phyloP scores from a whole-genome alignment of 2,797 vertebrate species.

The Ciconia nigra region DNA sequence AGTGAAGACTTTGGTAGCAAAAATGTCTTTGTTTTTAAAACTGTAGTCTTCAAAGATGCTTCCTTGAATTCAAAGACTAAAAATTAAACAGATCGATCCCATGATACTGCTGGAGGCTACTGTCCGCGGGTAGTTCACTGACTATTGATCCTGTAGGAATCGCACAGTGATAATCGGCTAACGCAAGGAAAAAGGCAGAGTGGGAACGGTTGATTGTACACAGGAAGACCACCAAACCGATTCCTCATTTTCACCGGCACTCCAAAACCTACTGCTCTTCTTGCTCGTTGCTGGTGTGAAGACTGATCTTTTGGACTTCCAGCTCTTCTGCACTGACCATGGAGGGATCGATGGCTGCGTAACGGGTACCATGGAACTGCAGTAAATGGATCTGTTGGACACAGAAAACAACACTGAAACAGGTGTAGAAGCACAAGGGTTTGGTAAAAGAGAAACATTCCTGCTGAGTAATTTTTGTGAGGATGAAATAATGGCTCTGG shows the following conservation, averaged over 20 bases:
- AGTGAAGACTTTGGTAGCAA: conserved; percentile 74
- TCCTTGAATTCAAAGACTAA: conserved; percentile 66
- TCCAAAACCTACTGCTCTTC: conserved; percentile 70
- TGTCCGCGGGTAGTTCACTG: not conserved
- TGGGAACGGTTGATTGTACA: not conserved
- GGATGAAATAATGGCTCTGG: not conserved
- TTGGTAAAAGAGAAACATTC: not conserved
- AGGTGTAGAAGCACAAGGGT: not conserved
- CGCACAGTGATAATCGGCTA: conserved; percentile 53
- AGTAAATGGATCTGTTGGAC: conserved; percentile 88
- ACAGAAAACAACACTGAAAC: not conserved
- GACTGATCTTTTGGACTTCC: conserved; percentile 84
- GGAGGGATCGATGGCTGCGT: conserved; percentile 90
- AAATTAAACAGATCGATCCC: conserved; percentile 21
- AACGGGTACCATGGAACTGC: conserved; percentile 94
- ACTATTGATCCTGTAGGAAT: conserved; percentile 29
- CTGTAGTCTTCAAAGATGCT: conserved; percentile 50
- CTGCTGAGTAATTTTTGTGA: not conserved
- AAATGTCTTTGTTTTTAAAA: conserved; percentile 70
- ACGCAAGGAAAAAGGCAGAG: not conserved
- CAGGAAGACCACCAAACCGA: not conserved
- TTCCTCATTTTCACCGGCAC: not conserved
- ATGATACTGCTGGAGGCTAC: not conserved
- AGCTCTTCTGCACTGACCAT: conserved; percentile 94
- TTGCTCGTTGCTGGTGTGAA: conserved; percentile 71